These are phyloP conservation scores for Hartigia nigra DNA, from an alignment of 2,888 invertebrate species.

Conservation along the genomic window DNA sequence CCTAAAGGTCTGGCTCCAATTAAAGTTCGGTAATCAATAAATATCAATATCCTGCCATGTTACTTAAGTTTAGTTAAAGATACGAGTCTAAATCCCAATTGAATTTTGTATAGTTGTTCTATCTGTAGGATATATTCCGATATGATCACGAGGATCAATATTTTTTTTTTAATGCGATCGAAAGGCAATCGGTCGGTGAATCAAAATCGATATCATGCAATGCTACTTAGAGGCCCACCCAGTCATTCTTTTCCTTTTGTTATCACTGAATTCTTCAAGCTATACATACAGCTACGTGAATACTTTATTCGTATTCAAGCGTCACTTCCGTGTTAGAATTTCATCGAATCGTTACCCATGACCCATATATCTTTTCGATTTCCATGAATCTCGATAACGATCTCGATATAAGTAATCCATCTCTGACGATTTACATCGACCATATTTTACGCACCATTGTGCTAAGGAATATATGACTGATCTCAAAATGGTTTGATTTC, in stretches of 20 bases:
- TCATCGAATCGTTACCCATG: not conserved
- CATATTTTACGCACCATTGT: not conserved
- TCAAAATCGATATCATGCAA: not conserved
- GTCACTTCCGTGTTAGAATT: not conserved
- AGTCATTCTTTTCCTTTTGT: not conserved
- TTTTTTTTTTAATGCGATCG: not conserved
- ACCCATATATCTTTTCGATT: not conserved
- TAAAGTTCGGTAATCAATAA: not conserved
- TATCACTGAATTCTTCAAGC: not conserved
- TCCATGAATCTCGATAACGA: not conserved
- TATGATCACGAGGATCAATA: not conserved
- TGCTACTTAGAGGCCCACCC: not conserved
- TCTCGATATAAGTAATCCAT: not conserved
- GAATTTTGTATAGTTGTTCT: not conserved
- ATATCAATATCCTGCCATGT: not conserved
- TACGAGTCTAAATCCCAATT: not conserved
- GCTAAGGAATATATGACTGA: not conserved
- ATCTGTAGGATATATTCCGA: not conserved
- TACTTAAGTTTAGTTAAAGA: not conserved
- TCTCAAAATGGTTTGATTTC: not conserved
- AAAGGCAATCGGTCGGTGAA: not conserved
- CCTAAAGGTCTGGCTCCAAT: not conserved
- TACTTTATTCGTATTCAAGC: not conserved
- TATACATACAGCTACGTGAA: not conserved
- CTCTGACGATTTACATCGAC: not conserved